Evolutionary conservation across 2,113 vertebrate genomes (phyloP).

Genomic region (Pampusana beccarii): DNA sequence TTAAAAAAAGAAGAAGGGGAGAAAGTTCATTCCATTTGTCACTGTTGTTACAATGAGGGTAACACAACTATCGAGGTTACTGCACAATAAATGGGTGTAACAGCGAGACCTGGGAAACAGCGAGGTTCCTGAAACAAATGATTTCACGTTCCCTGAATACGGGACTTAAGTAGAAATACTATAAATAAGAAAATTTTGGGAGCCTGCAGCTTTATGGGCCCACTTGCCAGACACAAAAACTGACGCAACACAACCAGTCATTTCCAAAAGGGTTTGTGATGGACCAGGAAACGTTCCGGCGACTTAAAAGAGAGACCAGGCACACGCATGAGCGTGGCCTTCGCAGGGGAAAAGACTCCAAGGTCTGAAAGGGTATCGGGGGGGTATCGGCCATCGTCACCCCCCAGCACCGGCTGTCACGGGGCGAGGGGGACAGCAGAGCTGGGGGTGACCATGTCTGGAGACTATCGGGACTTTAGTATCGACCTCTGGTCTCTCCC

Average conservation of each 20-base stretch:
- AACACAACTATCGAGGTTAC: constrained; percentile 67
- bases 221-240: constrained; percentile 31
- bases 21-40: constrained; percentile 42
- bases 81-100: constrained; percentile 55
- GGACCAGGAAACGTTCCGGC: constrained; percentile 40
- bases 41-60: constrained; percentile 55
- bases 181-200: constrained; percentile 55
- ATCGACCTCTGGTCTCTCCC: not conserved
- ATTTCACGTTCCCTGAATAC: not conserved
- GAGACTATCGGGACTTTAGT: not conserved
- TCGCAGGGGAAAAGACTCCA: not conserved
- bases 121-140: constrained; percentile 15
- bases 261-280: constrained; percentile 54
- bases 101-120: constrained; percentile 47
- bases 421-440: not conserved
- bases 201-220: constrained; percentile 48
- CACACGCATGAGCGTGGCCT: not conserved
- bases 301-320: not conserved
- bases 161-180: constrained; percentile 44
- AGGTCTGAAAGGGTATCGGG: not conserved
- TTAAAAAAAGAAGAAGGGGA: not conserved
- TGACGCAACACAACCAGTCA: constrained; percentile 40
- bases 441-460: not conserved
- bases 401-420: not conserved
- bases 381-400: not conserved